phyloP scores from a whole-genome alignment of 2,888 invertebrate species.

The Chironomus riparius region DNA sequence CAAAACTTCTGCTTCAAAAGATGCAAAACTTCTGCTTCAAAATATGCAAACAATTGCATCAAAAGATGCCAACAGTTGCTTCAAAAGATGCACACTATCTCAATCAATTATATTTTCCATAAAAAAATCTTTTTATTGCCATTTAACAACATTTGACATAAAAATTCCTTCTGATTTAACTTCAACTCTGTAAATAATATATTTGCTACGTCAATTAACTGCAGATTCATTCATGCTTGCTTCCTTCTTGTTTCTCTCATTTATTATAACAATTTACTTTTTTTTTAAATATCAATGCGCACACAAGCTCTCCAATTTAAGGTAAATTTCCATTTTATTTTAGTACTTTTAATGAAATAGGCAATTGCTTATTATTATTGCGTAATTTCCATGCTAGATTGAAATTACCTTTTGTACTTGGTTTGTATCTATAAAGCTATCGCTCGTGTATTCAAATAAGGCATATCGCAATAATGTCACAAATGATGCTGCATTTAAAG shows the following conservation, averaged over 20 bases:
- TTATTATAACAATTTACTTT: background rate
- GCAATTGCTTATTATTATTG: background rate
- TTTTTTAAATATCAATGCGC: background rate
- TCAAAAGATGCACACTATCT: too few relatives aligned
- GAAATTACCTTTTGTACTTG: constrained; percentile 1
- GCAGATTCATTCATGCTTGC: constrained; percentile 24
- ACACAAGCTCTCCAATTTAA: background rate
- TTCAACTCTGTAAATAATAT: background rate
- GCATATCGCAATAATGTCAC: constrained; percentile 13
- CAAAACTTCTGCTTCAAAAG: too few relatives aligned
- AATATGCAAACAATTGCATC: too few relatives aligned
- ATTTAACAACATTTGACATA: background rate
- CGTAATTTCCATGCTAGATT: constrained; percentile 6
- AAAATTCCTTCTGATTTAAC: background rate
- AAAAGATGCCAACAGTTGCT: too few relatives aligned
- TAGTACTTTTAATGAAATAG: background rate
- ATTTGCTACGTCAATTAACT: background rate
- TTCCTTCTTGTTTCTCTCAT: constrained; percentile 7
- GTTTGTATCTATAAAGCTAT: background rate
- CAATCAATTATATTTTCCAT: background rate
- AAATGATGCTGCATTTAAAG: background rate
- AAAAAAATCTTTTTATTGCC: background rate
- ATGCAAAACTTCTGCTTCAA: too few relatives aligned
- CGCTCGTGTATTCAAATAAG: constrained; percentile 11
- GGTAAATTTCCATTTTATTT: background rate